Base-by-base conservation (phyloP, 2,888 invertebrate species). In the Anarsia innoxiella region DNA sequence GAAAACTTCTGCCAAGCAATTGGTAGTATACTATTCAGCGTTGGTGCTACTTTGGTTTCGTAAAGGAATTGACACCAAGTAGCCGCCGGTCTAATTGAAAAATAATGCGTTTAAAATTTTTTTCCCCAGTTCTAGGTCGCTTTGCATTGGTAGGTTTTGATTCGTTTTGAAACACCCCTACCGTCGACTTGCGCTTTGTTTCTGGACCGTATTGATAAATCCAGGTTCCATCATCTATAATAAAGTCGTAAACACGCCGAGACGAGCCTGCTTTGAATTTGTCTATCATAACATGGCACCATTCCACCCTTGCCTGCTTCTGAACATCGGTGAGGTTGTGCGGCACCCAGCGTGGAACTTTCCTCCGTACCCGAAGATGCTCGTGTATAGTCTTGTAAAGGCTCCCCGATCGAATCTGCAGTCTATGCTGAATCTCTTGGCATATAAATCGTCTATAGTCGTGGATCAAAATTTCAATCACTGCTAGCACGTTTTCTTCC, bases 31-130 rank as follows among this genome's bases (percentile, higher is more conserved):
- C 15, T 11, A 30, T 30, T 30, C 30, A 10, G 10, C 30, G 16
- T 30, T 30, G 10, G 15, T 30, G 30, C 30, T 30, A 12, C 31
- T 37, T 44, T 33, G 39, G 15, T 37, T 31, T 28, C 34, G 36
- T 36, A 42, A 30, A 23, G 39, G 37, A 30, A 45, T 39, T 35
- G 39, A 42, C 8, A 36, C 25, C 26, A 43, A 14, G 31, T 41
- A 36, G 3, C 3, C 3, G 11, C 38, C 39, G 8, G 37, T 37
- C 36, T 34, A 39, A 36, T 1, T 44, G 39, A 44, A 44, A 27
- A 41, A 41, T 27, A 37, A 40, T 5, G 37, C 27, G 9, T 26
- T 36, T 32, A 42, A 42, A 39, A 42, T 39, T n/a, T 42, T 42
- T 8, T 23, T 34, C 19, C 14, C 36, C n/a, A 23, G 34, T 42